phyloP scores from a whole-genome alignment of 2,888 invertebrate species.

The Urechis unicinctus region DNA sequence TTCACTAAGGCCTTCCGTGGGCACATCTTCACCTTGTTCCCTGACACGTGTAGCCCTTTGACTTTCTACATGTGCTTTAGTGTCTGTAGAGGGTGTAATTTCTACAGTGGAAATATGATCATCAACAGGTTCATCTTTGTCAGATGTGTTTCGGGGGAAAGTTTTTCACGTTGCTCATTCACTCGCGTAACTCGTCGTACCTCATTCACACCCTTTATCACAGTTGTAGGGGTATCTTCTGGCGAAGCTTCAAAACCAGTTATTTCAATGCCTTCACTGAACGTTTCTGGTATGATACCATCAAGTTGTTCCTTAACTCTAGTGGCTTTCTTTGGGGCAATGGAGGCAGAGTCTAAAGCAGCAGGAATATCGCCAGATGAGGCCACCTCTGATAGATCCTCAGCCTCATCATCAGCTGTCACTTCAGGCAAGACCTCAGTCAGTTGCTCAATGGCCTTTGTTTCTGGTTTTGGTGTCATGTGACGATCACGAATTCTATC shows the following conservation, averaged over 20 bases:
- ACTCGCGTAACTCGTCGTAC: slow-evolving; percentile 1
- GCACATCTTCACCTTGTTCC: background rate
- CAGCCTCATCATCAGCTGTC: background rate
- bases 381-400: background rate
- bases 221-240: too few species aligned
- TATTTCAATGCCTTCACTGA: background rate
- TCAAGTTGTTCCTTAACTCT: background rate
- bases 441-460: background rate
- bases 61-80: background rate
- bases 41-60: background rate
- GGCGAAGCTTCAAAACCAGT: background rate
- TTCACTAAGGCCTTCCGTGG: background rate
- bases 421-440: background rate
- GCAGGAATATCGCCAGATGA: background rate
- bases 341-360: background rate
- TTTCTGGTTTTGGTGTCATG: background rate
- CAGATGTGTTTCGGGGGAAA: background rate
- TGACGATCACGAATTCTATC: background rate
- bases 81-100: background rate
- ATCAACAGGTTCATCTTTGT: background rate
- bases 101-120: slow-evolving; percentile 2
- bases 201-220: background rate
- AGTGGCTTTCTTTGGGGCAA: background rate
- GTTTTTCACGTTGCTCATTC: background rate
- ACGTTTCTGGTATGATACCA: background rate